phyloP scores from a whole-genome alignment of 2,797 vertebrate species.

The Pseudochirops corinnae region DNA sequence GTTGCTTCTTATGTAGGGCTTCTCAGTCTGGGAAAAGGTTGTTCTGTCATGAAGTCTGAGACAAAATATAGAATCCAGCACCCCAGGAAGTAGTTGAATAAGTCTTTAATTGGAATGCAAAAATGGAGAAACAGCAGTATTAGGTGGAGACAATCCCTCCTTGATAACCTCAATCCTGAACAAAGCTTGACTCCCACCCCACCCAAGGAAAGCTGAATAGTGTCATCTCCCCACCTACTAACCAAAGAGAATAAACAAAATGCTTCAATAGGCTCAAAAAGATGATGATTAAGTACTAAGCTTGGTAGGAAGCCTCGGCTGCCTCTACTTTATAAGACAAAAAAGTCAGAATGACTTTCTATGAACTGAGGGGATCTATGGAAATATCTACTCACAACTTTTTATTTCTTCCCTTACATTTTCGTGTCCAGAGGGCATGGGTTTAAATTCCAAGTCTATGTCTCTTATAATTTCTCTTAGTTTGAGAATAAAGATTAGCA shows the following conservation, averaged over 20 bases:
- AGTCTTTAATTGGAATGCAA: no score
- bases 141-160: no score
- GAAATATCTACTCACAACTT: neutral
- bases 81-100: no score
- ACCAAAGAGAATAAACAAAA: neutral
- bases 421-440: neutral
- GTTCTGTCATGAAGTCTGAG: no score
- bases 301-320: neutral
- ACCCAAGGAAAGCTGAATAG: no score
- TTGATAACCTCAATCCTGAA: no score
- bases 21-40: no score
- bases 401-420: neutral
- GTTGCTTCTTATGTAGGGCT: no score
- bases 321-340: neutral
- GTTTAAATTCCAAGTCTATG: neutral
- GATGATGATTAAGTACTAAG: neutral
- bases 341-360: neutral
- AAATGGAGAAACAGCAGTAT: no score
- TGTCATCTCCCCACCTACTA: neutral
- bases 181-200: no score
- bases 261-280: neutral
- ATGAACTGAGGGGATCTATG: neutral
- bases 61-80: no score
- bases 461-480: neutral
- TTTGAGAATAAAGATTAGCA: neutral